Conservation (phyloP, 2,888 invertebrate genomes). For the Orchesella flavescens region DNA sequence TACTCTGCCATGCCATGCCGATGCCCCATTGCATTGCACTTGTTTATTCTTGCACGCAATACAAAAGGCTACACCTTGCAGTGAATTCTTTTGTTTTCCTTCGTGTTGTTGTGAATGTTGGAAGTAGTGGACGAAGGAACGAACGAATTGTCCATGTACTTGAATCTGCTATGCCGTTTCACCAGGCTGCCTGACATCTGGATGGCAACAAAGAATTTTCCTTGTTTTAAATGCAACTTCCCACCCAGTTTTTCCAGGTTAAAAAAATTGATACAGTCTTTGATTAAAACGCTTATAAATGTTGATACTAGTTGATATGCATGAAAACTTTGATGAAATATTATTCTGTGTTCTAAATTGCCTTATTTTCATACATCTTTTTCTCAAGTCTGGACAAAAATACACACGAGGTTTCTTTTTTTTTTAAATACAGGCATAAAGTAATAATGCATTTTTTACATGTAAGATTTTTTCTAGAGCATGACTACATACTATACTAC, state of each 20-base stretch:
- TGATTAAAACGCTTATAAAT: conserved; percentile 26
- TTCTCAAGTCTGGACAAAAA: neutral
- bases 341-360: neutral
- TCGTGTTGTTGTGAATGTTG: neutral
- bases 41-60: conserved; percentile 19
- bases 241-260: conserved; percentile 16
- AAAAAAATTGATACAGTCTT: conserved; percentile 9
- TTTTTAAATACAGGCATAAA: too few species aligned
- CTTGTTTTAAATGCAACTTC: conserved; percentile 27
- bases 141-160: conserved; percentile 13
- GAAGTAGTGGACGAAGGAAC: too few species aligned
- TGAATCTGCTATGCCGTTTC: neutral
- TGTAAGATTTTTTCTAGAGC: too few species aligned
- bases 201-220: conserved; percentile 43
- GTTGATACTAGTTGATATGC: too few species aligned
- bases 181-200: conserved; percentile 45
- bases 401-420: too few species aligned
- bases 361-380: neutral
- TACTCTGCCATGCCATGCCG: neutral
- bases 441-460: too few species aligned
- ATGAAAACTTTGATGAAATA: too few species aligned
- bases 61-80: conserved; percentile 24
- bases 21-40: neutral
- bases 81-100: neutral
- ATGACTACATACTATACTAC: too few species aligned